Evolutionary conservation across 2,888 invertebrate genomes (phyloP).

Genomic region (Leptarthrus brevirostris): DNA sequence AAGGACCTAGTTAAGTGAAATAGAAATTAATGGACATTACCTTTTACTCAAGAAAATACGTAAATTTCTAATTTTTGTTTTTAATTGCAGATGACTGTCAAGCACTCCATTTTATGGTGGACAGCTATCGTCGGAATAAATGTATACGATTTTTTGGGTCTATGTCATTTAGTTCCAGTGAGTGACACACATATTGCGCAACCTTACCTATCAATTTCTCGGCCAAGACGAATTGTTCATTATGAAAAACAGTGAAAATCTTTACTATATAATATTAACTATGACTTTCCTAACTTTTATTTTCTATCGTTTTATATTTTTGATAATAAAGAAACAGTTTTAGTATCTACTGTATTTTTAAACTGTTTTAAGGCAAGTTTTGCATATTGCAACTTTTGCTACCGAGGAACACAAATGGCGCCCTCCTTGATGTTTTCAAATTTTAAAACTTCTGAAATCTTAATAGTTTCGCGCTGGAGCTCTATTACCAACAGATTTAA

Average conservation of each 20-base stretch:
- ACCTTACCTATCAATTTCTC: conserved; percentile 20
- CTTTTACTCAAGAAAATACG: background rate
- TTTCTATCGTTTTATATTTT: background rate
- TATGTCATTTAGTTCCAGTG: conserved; percentile 47
- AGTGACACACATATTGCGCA: conserved; percentile 12
- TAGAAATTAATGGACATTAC: conserved; percentile 13
- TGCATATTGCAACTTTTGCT: too few relatives aligned
- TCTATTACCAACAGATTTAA: too few relatives aligned
- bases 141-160: conserved; percentile 45
- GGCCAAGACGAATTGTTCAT: background rate
- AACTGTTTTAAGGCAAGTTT: too few relatives aligned
- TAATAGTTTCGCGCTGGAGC: too few relatives aligned
- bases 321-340: background rate
- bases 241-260: conserved; percentile 57
- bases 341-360: too few relatives aligned
- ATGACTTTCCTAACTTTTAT: background rate
- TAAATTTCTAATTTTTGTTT: conserved; percentile 7
- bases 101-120: conserved; percentile 23
- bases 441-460: too few relatives aligned
- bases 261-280: background rate
- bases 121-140: conserved; percentile 36
- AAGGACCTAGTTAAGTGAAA: conserved; percentile 33
- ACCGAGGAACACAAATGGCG: too few relatives aligned
- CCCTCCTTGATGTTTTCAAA: too few relatives aligned
- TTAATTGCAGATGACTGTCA: conserved; percentile 1